Conservation (phyloP, 1,140 invertebrate genomes). For the Diploscapter pachys region DNA sequence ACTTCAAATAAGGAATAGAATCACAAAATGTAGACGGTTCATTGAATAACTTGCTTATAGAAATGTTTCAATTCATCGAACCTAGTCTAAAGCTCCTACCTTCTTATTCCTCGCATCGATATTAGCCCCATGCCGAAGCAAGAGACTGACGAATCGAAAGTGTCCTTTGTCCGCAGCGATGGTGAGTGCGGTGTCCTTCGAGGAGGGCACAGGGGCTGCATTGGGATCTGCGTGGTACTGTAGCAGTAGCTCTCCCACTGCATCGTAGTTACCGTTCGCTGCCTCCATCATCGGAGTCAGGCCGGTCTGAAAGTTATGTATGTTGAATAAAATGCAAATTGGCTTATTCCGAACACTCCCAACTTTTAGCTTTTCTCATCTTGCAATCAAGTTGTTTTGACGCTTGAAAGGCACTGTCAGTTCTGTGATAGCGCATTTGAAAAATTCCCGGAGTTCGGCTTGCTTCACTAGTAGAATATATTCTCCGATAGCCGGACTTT, state of each 20-base stretch:
- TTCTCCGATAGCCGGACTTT: too few relatives aligned
- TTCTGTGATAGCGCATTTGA: too few relatives aligned
- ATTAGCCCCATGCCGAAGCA: constrained; percentile 60
- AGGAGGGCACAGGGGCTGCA: constrained; percentile 93
- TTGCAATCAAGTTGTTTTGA: too few relatives aligned
- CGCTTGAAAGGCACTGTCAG: too few relatives aligned
- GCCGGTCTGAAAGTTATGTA: constrained; percentile 71
- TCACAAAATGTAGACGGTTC: too few relatives aligned
- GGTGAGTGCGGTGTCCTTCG: constrained; percentile 92
- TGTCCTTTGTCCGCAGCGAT: constrained; percentile 99
- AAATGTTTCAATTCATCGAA: neutral
- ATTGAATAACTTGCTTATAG: too few relatives aligned
- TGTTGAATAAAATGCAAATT: too few relatives aligned
- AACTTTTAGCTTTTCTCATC: too few relatives aligned
- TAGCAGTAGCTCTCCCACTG: constrained; percentile 88
- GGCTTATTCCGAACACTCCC: too few relatives aligned
- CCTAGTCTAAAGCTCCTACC: constrained; percentile 34
- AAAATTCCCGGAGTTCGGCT: too few relatives aligned
- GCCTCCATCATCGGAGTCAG: constrained; percentile 98
- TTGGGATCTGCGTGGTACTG: constrained; percentile 98
- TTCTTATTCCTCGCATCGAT: constrained; percentile 99
- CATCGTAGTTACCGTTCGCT: constrained; percentile 95
- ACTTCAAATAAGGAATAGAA: too few relatives aligned
- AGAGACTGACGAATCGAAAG: constrained; percentile 86
- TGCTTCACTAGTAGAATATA: too few relatives aligned